A percentile compares a stretch with the other conserved stretches of the same genome.
Conservation (phyloP, 2,888 invertebrate genomes). For the Homarus gammarus region DNA sequence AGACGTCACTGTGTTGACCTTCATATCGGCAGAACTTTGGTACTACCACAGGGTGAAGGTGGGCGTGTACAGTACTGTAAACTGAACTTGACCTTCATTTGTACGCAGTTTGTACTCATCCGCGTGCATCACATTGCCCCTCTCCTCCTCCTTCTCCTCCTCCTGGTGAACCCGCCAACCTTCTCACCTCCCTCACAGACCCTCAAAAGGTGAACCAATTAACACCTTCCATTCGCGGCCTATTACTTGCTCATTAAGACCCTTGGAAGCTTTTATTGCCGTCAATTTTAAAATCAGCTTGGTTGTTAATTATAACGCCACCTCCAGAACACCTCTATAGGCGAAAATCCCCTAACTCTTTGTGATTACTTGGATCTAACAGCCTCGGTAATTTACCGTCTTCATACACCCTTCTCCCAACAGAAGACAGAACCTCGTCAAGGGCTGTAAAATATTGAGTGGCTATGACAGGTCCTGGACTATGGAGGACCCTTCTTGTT, state of each 20-base stretch:
- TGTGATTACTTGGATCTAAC: background rate
- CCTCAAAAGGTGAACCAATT: slow-evolving; percentile 39
- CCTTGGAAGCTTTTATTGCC: slow-evolving; percentile 18
- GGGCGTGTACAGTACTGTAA: too few species aligned
- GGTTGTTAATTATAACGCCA: slow-evolving; percentile 2
- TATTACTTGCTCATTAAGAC: slow-evolving; percentile 54
- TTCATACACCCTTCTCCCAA: background rate
- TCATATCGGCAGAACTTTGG: too few species aligned
- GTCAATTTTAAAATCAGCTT: slow-evolving; percentile 20
- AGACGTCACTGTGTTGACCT: too few species aligned
- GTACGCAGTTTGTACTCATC: too few species aligned
- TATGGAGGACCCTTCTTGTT: background rate
- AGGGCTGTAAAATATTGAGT: slow-evolving; percentile 5
- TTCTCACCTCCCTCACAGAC: background rate
- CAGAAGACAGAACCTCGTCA: background rate
- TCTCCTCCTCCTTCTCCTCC: background rate
- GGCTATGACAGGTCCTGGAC: background rate
- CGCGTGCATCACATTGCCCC: too few species aligned
- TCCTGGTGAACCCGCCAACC: background rate
- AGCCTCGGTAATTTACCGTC: background rate
- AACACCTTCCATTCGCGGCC: slow-evolving; percentile 60
- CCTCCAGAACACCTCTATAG: background rate
- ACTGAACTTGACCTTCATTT: too few species aligned
- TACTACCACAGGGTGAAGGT: too few species aligned
- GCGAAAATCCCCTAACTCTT: background rate